Evolutionary conservation across 2,113 vertebrate genomes (phyloP), one percentile per base, ranked within the genome.

Genomic region (Thamnaconus septentrionalis): DNA sequence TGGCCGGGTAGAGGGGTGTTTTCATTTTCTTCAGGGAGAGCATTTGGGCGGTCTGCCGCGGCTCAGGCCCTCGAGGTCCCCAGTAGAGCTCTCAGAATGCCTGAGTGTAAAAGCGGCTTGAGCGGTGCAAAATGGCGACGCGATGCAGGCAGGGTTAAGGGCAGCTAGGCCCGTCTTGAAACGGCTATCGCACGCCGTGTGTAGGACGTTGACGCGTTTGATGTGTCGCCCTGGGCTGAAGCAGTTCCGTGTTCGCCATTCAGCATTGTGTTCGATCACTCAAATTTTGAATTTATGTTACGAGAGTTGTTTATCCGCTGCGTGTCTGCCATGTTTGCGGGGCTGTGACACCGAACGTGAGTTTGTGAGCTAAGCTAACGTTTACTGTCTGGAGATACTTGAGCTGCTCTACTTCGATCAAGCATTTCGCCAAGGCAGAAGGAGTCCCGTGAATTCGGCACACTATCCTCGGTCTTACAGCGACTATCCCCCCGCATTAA

Each of bases 1-100:
- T 48, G 59, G 5, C 54, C 41, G 31, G 3, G 53, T 44, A 0
- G 49, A 10, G 59, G 69, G 75, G 45, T 59, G 4, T 77, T 76
- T 81, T 79, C 1, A 87, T 92, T 91, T 89, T 87, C 81, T 85
- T 91, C 87, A 84, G 87, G 90, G 87, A 87, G 81, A 78, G 78
- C 42, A 75, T 85, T 79, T 62, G 90, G 91, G 79, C 92, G 86
- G 71, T 88, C 91, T 89, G 84, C 61, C 57, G 66, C 62, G 31
- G 64, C 68, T 71, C 44, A 91, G 91, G 91, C 91, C 91, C 91
- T 91, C 86, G 87, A 92, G 92, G 91, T 92, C 92, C 90, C 88
- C 84, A 88, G 88, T 89, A 92, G 89, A 89, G 90, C 87, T 86
- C 59, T 76, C 66, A 83, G 85, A 92, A 68, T 84, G 92, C 91